These are phyloP conservation scores for Syngnathus rostellatus DNA, from an alignment of 2,797 vertebrate species.

Conservation along the genomic window DNA sequence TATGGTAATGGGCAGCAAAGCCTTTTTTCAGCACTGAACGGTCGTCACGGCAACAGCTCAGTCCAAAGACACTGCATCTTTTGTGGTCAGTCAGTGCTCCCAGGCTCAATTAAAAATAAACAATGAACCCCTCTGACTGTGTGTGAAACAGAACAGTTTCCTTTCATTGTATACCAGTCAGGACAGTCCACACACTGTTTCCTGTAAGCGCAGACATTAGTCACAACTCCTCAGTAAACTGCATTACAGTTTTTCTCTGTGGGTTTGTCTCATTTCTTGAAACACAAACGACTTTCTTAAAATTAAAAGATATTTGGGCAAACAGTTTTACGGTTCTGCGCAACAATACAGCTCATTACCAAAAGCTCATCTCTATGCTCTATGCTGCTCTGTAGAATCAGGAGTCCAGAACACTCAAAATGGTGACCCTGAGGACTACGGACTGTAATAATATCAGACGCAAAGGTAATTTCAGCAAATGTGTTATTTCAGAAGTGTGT, in stretches of 20 bases:
- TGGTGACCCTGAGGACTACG: no score
- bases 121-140: constrained; percentile 20
- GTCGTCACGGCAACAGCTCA: constrained; percentile 52
- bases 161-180: constrained; percentile 1
- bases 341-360: no score
- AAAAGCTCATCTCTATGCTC: background rate
- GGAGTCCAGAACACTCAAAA: background rate
- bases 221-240: no score
- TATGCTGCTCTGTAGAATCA: background rate
- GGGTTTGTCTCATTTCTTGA: no score
- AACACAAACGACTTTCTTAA: no score
- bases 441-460: no score
- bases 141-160: constrained; percentile 1
- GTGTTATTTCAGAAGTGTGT: no score
- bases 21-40: constrained; percentile 11
- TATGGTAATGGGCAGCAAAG: background rate
- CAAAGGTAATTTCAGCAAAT: no score
- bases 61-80: constrained; percentile 49
- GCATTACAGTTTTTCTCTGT: no score
- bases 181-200: constrained; percentile 6
- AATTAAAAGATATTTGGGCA: background rate
- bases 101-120: constrained; percentile 48
- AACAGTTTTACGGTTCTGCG: no score
- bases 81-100: constrained; percentile 46
- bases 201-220: background rate